Evolutionary conservation across 2,797 vertebrate genomes (phyloP), one percentile per base, ranked within the genome.

Genomic region (Sebastes alutus): DNA sequence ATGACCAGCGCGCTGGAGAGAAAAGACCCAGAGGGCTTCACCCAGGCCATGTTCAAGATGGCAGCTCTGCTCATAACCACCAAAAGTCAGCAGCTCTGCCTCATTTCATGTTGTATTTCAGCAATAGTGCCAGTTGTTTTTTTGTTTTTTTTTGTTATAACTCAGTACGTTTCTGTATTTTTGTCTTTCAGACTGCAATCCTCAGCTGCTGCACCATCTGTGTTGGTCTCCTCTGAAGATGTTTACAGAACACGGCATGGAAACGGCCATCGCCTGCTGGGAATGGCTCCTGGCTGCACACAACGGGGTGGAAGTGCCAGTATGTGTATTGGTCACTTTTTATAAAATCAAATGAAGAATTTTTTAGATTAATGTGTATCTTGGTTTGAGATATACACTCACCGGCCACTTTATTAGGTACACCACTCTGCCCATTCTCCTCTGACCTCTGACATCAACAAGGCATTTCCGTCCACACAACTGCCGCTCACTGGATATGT

Each of bases 201-300:
- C 97, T 4, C 97, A 96, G 86, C 97, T 99, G 46, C 95, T 99
- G 60, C 98, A 99, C 91, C 97, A 99, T 80, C 93, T 99, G 59
- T 99, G 98, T 86, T 98, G 98, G 98, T 98, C 97, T 78, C 98
- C 98, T 16, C 94, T 99, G 71, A 97, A 97, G 88, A 98, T 99
- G 98, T 99, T 99, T 90, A 97, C 96, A 0, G 98, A 98, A 72
- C 97, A 97, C 7, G 97, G 98, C 84, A 98, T 99, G 97, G 98
- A 99, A 94, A 97, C 98, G 0, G 97, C 98, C 7, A 97, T 99
- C 6, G 98, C 98, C 82, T 99, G 98, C 94, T 99, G 98, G 98
- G 98, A 99, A 89, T 99, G 98, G 98, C 96, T 99, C 67, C 96
- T 99, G 35, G 98, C 98, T 5, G 98, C 97, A 56, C 98, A 97